Conservation (phyloP, 2,113 vertebrate species). For the Gallinago paraguaiae region DNA sequence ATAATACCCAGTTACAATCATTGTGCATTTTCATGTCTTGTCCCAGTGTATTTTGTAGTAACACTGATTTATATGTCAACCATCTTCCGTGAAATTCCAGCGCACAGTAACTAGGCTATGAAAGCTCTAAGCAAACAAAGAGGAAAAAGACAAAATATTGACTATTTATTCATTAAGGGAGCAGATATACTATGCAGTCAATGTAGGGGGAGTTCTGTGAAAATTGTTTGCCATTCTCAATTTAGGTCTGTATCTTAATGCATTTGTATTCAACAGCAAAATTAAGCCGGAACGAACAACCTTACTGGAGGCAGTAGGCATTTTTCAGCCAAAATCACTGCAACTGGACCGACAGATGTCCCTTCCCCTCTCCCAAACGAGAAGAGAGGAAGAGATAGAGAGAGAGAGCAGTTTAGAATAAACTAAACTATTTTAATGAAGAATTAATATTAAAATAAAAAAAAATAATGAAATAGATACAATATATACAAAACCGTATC, state of each 20-base stretch:
- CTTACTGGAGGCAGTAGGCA: neutral
- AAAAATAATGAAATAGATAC: too few relatives aligned
- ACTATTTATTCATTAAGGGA: neutral
- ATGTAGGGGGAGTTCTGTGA: neutral
- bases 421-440: too few relatives aligned
- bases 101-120: neutral
- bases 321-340: neutral
- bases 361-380: too few relatives aligned
- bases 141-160: conserved; percentile 1
- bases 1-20: neutral
- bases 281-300: neutral
- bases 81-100: neutral
- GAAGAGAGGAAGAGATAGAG: too few relatives aligned
- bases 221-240: neutral
- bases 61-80: neutral
- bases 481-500: too few relatives aligned
- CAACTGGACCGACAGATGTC: too few relatives aligned
- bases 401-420: too few relatives aligned
- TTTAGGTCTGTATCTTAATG: neutral
- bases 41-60: neutral
- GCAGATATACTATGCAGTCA: neutral
- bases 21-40: neutral
- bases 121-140: conserved; percentile 1
- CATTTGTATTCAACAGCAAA: neutral
- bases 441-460: too few relatives aligned